Evolutionary conservation across 2,113 vertebrate genomes (phyloP).

Genomic region (Struthio camelus): DNA sequence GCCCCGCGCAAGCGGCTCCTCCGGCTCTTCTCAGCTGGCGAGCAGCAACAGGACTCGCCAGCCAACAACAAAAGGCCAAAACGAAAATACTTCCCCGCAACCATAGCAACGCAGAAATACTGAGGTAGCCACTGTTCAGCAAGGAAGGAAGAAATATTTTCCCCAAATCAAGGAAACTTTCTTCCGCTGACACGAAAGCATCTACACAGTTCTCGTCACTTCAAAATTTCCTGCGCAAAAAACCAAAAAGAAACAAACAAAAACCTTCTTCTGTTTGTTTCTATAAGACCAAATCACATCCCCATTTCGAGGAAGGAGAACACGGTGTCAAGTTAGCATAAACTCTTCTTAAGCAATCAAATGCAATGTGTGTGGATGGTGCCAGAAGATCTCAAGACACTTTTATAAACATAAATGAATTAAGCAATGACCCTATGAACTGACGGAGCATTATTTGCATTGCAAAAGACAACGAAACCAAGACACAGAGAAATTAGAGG

Average conservation of each 20-base stretch:
- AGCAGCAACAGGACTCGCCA: conserved; percentile 19
- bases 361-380: conserved; percentile 35
- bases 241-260: conserved; percentile 9
- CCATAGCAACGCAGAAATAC: conserved; percentile 20
- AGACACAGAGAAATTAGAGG: conserved; percentile 1
- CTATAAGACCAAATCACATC: background rate
- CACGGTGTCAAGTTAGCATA: conserved; percentile 45
- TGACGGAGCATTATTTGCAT: conserved; percentile 48
- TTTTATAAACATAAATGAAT: conserved; percentile 62
- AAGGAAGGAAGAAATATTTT: background rate
- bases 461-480: conserved; percentile 57
- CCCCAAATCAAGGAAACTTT: background rate
- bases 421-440: conserved; percentile 48
- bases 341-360: conserved; percentile 59
- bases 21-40: background rate
- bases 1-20: background rate
- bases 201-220: background rate
- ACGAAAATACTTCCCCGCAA: conserved; percentile 43
- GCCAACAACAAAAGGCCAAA: background rate
- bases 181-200: background rate
- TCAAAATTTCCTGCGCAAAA: conserved; percentile 34
- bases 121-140: background rate
- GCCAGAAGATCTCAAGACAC: conserved; percentile 56
- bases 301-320: background rate
- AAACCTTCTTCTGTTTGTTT: conserved; percentile 2